A percentile compares a stretch with the other conserved stretches of the same genome.
Conservation (phyloP, 1,140 invertebrate species). For the Aphis gossypii region DNA sequence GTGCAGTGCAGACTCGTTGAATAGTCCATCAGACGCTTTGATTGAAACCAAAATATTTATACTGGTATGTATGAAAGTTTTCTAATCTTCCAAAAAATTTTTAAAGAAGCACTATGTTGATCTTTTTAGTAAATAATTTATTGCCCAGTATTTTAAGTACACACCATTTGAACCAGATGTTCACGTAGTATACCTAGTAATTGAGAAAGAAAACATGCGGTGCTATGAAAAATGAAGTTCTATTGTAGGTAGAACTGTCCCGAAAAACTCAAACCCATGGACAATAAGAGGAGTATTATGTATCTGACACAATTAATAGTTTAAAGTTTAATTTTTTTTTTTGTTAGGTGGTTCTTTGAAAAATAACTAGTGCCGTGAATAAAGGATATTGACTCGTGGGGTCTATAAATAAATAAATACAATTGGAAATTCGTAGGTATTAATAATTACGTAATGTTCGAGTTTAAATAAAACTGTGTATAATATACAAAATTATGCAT, state of each 20-base stretch:
- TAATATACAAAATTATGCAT: neutral
- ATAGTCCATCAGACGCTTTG: slow-evolving; percentile 90
- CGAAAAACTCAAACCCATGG: slow-evolving; percentile 89
- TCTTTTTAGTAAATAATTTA: slow-evolving; percentile 86
- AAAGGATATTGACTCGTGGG: slow-evolving; percentile 78
- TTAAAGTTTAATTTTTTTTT: slow-evolving; percentile 92
- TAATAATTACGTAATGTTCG: neutral
- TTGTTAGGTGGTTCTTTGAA: slow-evolving; percentile 82
- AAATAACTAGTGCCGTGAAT: slow-evolving; percentile 87
- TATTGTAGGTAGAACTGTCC: slow-evolving; percentile 96
- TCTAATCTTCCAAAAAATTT: slow-evolving; percentile 77
- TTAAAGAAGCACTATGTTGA: slow-evolving; percentile 93
- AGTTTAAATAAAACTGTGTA: neutral
- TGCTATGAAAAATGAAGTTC: slow-evolving; percentile 91
- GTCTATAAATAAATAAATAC: slow-evolving; percentile 75
- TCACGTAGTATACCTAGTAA: slow-evolving; percentile 81
- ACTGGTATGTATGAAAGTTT: slow-evolving; percentile 68
- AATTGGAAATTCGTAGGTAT: neutral
- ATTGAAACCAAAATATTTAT: slow-evolving; percentile 97
- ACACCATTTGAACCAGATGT: slow-evolving; percentile 91
- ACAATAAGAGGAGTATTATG: slow-evolving; percentile 96
- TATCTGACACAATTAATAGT: slow-evolving; percentile 91
- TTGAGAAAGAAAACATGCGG: slow-evolving; percentile 88
- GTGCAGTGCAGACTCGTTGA: slow-evolving; percentile 95
- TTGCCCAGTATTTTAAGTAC: slow-evolving; percentile 95